Percentiles rank a stretch among this genome's conserved stretches.
Evolutionary conservation across 2,888 invertebrate genomes (phyloP).

Genomic region (Leucoma salicis): DNA sequence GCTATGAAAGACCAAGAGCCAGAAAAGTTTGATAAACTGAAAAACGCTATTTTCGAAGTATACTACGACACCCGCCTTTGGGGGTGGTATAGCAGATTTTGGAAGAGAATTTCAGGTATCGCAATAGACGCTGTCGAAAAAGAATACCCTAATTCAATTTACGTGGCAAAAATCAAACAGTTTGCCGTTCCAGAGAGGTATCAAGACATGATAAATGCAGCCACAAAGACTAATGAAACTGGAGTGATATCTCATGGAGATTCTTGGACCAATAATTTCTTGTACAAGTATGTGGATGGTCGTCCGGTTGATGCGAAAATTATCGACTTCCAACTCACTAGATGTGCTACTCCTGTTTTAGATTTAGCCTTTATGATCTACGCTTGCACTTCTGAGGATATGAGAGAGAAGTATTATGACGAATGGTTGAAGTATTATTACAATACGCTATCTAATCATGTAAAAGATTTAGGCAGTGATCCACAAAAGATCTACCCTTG

Average conservation of each 20-base stretch:
- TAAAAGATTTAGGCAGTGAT: constrained; percentile 83
- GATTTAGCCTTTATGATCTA: constrained; percentile 81
- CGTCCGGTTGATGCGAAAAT: constrained; percentile 74
- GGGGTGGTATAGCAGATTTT: constrained; percentile 82
- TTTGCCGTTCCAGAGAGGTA: constrained; percentile 79
- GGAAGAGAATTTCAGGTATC: constrained; percentile 72
- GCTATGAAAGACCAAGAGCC: constrained; percentile 82
- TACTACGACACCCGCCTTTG: constrained; percentile 80
- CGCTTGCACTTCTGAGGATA: constrained; percentile 82
- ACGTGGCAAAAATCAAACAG: constrained; percentile 78
- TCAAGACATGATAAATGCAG: constrained; percentile 69
- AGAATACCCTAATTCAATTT: constrained; percentile 83
- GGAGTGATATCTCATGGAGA: constrained; percentile 87
- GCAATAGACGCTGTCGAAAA: constrained; percentile 84
- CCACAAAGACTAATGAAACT: constrained; percentile 54
- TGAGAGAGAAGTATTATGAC: constrained; percentile 82
- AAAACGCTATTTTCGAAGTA: constrained; percentile 71
- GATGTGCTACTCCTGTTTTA: constrained; percentile 80
- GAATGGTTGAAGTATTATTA: constrained; percentile 84
- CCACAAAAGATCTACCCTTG: constrained; percentile 78
- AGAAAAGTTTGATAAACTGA: constrained; percentile 66
- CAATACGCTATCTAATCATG: constrained; percentile 73
- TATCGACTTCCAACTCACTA: constrained; percentile 87
- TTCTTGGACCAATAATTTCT: constrained; percentile 89
- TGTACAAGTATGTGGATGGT: constrained; percentile 68